Evolutionary conservation across 2,113 vertebrate species (phyloP).

Genomic region (Ornithorhynchus anatinus): DNA sequence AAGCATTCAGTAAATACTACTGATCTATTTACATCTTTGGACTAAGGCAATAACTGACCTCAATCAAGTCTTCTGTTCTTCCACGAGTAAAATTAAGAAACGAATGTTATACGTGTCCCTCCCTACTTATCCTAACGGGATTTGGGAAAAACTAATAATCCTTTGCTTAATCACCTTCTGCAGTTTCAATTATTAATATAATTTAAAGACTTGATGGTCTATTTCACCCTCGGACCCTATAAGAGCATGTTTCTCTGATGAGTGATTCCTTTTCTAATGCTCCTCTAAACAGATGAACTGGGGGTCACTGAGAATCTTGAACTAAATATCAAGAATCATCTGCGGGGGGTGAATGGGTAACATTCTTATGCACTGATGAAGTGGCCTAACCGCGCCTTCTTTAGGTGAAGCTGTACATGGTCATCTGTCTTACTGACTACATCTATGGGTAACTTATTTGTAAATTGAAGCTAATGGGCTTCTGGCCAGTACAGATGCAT

Average conservation of each 20-base stretch:
- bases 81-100: too few species aligned
- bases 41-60: too few species aligned
- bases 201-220: too few species aligned
- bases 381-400: background rate
- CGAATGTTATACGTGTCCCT: too few species aligned
- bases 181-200: too few species aligned
- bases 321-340: constrained; percentile 4
- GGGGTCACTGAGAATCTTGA: constrained; percentile 3
- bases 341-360: background rate
- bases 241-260: background rate
- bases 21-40: too few species aligned
- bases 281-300: background rate
- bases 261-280: background rate
- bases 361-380: constrained; percentile 2
- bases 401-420: background rate
- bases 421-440: constrained; percentile 29
- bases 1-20: too few species aligned
- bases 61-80: too few species aligned
- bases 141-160: too few species aligned
- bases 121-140: too few species aligned
- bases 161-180: too few species aligned
- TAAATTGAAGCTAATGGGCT: constrained; percentile 29
- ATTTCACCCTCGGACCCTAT: too few species aligned
- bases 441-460: constrained; percentile 32
- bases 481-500: background rate